phyloP scores from a whole-genome alignment of 1,140 invertebrate genomes.

The Cydia splendana region DNA sequence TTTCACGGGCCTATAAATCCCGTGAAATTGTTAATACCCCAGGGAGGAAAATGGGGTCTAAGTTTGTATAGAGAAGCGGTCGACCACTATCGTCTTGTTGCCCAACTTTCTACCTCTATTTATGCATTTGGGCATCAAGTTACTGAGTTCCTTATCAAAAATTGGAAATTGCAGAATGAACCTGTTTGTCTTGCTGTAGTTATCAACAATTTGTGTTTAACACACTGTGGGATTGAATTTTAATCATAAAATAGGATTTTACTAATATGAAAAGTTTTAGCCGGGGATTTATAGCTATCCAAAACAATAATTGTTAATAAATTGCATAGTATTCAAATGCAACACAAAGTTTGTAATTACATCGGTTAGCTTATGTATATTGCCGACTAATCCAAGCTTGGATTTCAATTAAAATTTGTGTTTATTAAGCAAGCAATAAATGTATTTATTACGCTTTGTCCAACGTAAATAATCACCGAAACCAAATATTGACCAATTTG shows the following conservation, averaged over 20 bases:
- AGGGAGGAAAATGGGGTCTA: too few species aligned
- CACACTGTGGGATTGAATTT: too few species aligned
- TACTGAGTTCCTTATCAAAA: too few species aligned
- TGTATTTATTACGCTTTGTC: slow-evolving; percentile 8
- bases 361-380: slow-evolving; percentile 2
- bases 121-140: too few species aligned
- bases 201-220: too few species aligned
- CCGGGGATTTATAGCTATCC: not conserved
- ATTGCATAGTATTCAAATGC: not conserved
- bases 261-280: not conserved
- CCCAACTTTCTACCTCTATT: too few species aligned
- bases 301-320: not conserved
- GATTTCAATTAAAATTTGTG: not conserved
- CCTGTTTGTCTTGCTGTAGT: too few species aligned
- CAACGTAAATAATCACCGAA: not conserved
- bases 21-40: too few species aligned
- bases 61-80: too few species aligned
- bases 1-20: too few species aligned
- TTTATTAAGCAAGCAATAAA: slow-evolving; percentile 11
- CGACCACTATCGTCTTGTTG: too few species aligned
- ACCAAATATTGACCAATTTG: not conserved
- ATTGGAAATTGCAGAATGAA: too few species aligned
- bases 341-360: not conserved
- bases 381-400: not conserved
- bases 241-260: not conserved